Conservation (phyloP, 2,797 vertebrate genomes). For the Pangasius krempfi region DNA sequence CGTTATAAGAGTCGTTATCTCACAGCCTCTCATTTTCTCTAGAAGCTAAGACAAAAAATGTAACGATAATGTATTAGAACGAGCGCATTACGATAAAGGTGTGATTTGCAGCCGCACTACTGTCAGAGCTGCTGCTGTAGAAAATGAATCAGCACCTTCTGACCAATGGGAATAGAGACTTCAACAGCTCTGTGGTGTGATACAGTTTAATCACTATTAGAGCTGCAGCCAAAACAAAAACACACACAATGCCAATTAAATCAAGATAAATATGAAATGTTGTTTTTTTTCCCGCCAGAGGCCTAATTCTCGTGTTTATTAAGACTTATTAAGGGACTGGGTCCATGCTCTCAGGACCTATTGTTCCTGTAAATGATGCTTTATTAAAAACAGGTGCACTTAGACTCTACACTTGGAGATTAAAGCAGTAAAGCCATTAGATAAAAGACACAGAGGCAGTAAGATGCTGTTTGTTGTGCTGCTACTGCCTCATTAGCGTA, state of each 20-base stretch:
- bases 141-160: background rate
- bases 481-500: slow-evolving; percentile 6
- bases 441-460: background rate
- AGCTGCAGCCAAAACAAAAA: background rate
- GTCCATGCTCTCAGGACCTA: background rate
- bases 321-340: slow-evolving; percentile 1
- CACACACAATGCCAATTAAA: background rate
- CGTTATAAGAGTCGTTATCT: background rate
- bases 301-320: background rate
- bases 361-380: background rate
- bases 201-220: background rate
- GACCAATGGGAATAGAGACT: background rate
- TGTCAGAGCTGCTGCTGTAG: background rate
- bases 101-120: background rate
- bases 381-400: slow-evolving; percentile 29
- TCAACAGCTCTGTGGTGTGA: background rate
- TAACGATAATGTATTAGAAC: too few relatives aligned
- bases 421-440: slow-evolving; percentile 2
- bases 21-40: background rate
- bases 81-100: background rate
- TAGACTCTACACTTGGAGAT: background rate
- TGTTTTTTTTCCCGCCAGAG: background rate
- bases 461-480: background rate
- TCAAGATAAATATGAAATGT: background rate
- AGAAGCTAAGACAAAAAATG: background rate